phyloP scores from a whole-genome alignment of 2,888 invertebrate genomes.

The Catocala sponsa region DNA sequence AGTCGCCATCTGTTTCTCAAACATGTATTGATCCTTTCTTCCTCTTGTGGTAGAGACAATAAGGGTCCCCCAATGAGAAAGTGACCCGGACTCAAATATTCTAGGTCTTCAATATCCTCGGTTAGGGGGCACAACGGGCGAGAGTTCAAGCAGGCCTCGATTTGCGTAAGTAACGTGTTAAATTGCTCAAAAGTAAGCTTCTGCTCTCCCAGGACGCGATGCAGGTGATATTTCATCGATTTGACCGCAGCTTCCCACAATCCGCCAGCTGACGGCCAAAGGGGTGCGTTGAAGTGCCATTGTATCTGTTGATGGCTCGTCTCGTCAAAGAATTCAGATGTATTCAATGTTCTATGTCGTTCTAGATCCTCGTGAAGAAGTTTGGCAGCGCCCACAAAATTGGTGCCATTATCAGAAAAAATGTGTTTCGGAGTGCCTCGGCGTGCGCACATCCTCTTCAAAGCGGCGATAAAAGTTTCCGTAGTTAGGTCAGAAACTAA shows the following conservation, averaged over 20 bases:
- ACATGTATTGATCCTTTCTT: not conserved
- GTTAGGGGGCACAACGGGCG: not conserved
- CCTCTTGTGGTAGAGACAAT: not conserved
- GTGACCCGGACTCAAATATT: not conserved
- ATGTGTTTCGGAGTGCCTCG: not conserved
- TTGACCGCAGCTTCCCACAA: not conserved
- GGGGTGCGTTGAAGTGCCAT: not conserved
- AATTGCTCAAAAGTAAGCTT: conserved; percentile 1
- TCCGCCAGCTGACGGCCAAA: not conserved
- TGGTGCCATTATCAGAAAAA: not conserved
- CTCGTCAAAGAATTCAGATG: too few species aligned
- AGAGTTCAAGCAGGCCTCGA: not conserved
- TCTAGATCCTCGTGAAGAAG: too few species aligned
- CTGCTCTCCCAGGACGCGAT: not conserved
- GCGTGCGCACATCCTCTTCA: conserved; percentile 20
- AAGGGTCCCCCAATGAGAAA: not conserved
- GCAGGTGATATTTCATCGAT: not conserved
- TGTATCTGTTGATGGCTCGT: not conserved
- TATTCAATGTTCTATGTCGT: too few species aligned
- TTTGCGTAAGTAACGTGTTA: not conserved
- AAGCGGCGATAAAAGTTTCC: conserved; percentile 19
- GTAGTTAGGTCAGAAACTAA: conserved; percentile 19
- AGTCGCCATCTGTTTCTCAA: not conserved
- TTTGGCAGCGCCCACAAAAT: not conserved
- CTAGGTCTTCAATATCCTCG: not conserved